phyloP scores from a whole-genome alignment of 2,797 vertebrate genomes.

The Tachyglossus aculeatus region DNA sequence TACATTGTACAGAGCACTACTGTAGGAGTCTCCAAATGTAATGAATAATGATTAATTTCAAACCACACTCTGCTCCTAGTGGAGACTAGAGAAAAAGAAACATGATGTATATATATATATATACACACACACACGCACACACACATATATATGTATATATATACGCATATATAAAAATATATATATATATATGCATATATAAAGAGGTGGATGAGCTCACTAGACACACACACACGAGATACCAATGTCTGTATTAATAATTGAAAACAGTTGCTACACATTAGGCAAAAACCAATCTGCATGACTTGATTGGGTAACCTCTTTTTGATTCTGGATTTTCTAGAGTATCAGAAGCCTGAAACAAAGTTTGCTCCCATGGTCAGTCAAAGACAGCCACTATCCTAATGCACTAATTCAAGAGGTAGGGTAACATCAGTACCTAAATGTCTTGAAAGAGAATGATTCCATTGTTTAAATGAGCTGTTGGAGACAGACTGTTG shows the following conservation, averaged over 20 bases:
- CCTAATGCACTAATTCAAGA: constrained; percentile 1
- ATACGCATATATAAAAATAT: not conserved
- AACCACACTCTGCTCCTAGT: not conserved
- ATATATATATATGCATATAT: too few relatives aligned
- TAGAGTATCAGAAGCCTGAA: constrained; percentile 25
- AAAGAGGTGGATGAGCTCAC: too few relatives aligned
- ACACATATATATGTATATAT: too few relatives aligned
- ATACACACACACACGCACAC: too few relatives aligned
- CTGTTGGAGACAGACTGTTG: not conserved
- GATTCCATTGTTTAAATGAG: not conserved
- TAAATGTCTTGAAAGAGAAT: not conserved
- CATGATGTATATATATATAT: not conserved
- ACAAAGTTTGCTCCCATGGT: constrained; percentile 55
- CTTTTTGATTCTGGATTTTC: constrained; percentile 19
- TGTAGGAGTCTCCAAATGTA: not conserved
- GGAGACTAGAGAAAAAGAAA: not conserved
- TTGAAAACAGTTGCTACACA: constrained; percentile 59
- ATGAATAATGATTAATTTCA: not conserved
- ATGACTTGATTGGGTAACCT: constrained; percentile 33
- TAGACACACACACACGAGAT: too few relatives aligned
- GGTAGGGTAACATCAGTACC: constrained; percentile 10
- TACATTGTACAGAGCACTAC: constrained; percentile 4
- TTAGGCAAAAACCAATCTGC: constrained; percentile 42
- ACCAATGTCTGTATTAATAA: too few relatives aligned
- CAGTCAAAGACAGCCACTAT: constrained; percentile 15